phyloP scores from a whole-genome alignment of 1,140 invertebrate species.

The Aphelenchoides besseyi region DNA sequence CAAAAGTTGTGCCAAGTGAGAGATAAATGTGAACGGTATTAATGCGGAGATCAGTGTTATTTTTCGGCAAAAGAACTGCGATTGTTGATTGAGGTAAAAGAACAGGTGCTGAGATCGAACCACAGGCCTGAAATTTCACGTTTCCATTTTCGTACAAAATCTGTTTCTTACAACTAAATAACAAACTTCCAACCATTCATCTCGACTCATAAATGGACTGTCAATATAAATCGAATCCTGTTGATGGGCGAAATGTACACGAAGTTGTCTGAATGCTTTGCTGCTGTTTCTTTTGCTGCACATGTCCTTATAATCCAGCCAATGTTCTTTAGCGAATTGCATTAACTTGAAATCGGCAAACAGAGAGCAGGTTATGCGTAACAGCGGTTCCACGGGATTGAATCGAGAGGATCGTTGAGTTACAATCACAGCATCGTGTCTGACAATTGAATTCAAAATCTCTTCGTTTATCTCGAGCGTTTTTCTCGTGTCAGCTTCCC shows the following conservation, averaged over 20 bases:
- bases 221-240: conserved; percentile 10
- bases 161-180: neutral
- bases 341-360: neutral
- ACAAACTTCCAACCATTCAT: conserved; percentile 11
- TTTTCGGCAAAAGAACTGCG: neutral
- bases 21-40: conserved; percentile 10
- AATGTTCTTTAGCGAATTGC: conserved; percentile 1
- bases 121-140: conserved; percentile 19
- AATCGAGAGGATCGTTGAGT: neutral
- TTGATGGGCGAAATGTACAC: neutral
- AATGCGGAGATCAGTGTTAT: neutral
- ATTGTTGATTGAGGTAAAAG: conserved; percentile 9
- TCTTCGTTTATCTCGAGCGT: no score
- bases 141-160: neutral
- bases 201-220: conserved; percentile 6
- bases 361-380: neutral
- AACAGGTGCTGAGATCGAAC: neutral
- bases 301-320: neutral
- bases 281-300: neutral
- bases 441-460: neutral
- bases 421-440: neutral
- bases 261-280: neutral
- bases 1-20: neutral
- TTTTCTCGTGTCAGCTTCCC: no score
- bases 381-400: neutral